These are phyloP conservation scores for Cephus nigrinus DNA, from an alignment of 2,888 invertebrate species.

Conservation along the genomic window DNA sequence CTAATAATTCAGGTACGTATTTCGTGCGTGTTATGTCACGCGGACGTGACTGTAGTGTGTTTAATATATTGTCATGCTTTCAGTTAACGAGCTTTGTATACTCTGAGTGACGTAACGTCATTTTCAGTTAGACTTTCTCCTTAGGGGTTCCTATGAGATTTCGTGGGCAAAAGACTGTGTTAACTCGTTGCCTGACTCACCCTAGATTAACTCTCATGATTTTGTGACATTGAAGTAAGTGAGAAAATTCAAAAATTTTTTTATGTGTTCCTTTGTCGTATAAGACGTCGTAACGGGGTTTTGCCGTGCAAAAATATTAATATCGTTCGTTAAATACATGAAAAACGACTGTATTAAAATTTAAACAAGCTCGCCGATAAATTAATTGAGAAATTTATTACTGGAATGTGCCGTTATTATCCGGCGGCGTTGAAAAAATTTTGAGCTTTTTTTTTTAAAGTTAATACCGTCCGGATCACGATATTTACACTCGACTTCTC, in stretches of 20 bases:
- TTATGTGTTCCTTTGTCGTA: neutral
- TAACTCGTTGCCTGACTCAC: too few species aligned
- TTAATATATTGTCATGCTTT: constrained; percentile 3
- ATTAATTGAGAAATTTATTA: constrained; percentile 39
- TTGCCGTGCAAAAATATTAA: constrained; percentile 21
- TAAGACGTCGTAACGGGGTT: constrained; percentile 17
- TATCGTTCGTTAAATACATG: constrained; percentile 41
- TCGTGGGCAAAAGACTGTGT: too few species aligned
- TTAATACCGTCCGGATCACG: too few species aligned
- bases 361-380: constrained; percentile 41
- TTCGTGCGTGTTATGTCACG: too few species aligned
- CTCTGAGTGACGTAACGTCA: constrained; percentile 1
- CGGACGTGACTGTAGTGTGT: too few species aligned
- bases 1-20: too few species aligned
- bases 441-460: neutral
- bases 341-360: constrained; percentile 43
- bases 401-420: constrained; percentile 28
- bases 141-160: too few species aligned
- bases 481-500: too few species aligned
- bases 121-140: neutral
- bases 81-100: constrained; percentile 5
- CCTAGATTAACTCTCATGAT: too few species aligned
- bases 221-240: too few species aligned
- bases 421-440: neutral
- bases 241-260: too few species aligned